Conservation (phyloP, 2,113 vertebrate genomes). For the Anseranas semipalmata region DNA sequence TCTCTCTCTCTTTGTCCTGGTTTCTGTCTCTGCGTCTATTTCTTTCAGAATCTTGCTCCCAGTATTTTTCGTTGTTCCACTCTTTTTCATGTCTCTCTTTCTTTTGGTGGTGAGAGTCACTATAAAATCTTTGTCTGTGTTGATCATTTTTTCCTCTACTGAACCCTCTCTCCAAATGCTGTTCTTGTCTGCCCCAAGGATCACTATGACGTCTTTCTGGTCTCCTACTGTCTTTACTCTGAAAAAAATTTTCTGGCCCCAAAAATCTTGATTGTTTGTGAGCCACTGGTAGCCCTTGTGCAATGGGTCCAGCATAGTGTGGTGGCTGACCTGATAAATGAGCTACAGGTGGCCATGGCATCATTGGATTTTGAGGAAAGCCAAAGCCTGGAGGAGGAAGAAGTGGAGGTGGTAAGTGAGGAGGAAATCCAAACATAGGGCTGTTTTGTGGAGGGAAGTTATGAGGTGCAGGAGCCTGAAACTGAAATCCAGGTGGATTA, state of each 20-base stretch:
- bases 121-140: constrained; percentile 83
- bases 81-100: constrained; percentile 87
- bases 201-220: constrained; percentile 86
- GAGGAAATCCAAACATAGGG: constrained; percentile 80
- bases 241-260: constrained; percentile 79
- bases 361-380: constrained; percentile 80
- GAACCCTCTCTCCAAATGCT: constrained; percentile 77
- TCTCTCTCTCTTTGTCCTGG: constrained; percentile 81
- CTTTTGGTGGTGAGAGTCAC: constrained; percentile 85
- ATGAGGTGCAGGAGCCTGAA: constrained; percentile 66
- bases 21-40: constrained; percentile 80
- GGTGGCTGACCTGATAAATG: constrained; percentile 79
- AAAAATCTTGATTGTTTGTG: constrained; percentile 75
- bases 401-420: constrained; percentile 81
- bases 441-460: constrained; percentile 73
- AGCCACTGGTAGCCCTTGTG: constrained; percentile 69
- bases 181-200: constrained; percentile 88
- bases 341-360: constrained; percentile 80
- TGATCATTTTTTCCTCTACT: constrained; percentile 84
- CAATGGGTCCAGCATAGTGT: constrained; percentile 75
- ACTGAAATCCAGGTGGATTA: constrained; percentile 77
- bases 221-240: constrained; percentile 81
- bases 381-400: constrained; percentile 81
- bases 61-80: constrained; percentile 74
- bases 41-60: constrained; percentile 82